Percentiles rank a stretch among this genome's conserved stretches.
These are phyloP conservation scores for Gisinianus flammeolus DNA, from an alignment of 2,888 invertebrate species.

Conservation along the genomic window DNA sequence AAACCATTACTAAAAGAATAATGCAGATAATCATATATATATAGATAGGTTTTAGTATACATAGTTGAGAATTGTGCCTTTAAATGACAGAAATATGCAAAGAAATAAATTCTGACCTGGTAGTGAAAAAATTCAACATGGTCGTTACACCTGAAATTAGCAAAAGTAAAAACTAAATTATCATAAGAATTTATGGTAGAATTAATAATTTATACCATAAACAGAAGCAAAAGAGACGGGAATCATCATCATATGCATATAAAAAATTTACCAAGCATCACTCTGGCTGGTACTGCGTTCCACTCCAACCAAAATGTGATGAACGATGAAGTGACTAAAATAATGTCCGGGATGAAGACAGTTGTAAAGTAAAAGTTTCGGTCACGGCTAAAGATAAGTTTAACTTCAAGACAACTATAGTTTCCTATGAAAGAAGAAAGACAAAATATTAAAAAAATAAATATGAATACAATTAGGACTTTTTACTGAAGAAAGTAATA, in stretches of 20 bases:
- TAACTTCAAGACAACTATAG: conserved; percentile 94
- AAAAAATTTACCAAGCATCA: no score
- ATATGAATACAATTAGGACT: no score
- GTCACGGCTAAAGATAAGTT: conserved; percentile 92
- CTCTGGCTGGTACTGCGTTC: conserved; percentile 95
- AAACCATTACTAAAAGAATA: conserved; percentile 59
- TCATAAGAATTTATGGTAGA: no score
- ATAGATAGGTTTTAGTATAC: no score
- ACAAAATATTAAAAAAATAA: neutral
- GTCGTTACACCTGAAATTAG: conserved; percentile 96
- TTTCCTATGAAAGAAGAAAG: no score
- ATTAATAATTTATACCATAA: no score
- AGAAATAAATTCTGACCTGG: conserved; percentile 62
- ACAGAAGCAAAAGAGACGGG: no score
- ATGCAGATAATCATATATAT: no score
- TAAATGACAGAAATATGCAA: neutral
- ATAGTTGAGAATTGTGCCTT: no score
- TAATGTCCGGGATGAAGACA: conserved; percentile 95
- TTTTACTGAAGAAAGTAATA: no score
- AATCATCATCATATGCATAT: no score
- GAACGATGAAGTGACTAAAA: conserved; percentile 94
- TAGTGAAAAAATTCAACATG: conserved; percentile 98
- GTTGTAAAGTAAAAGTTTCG: conserved; percentile 96
- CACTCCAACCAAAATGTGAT: conserved; percentile 98
- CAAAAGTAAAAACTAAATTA: no score